Percentiles rank a stretch among this genome's conserved stretches.
Evolutionary conservation across 2,797 vertebrate genomes (phyloP).

Genomic region (Malurus leucopterus): DNA sequence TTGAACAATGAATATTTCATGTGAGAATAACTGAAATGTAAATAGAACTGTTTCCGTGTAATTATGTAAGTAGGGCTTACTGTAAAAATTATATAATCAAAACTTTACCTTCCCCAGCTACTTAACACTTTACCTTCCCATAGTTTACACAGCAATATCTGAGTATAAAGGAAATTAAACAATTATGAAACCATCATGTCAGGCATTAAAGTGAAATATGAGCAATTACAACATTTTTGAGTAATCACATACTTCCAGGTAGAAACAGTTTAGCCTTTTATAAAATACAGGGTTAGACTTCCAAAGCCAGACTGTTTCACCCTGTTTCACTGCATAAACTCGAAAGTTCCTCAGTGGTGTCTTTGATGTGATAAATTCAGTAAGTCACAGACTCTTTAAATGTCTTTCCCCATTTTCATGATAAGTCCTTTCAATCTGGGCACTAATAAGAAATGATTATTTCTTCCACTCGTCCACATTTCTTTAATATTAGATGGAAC

Average conservation of each 20-base stretch:
- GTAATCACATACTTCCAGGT: neutral
- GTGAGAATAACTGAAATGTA: neutral
- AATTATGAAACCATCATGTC: neutral
- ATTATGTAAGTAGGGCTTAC: neutral
- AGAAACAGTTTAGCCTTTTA: neutral
- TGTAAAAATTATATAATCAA: neutral
- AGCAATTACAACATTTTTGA: neutral
- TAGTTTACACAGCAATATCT: neutral
- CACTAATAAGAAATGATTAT: neutral
- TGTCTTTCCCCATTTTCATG: neutral
- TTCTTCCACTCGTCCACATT: neutral
- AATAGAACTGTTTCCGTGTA: neutral
- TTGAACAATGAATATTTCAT: neutral
- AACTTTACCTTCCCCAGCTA: neutral
- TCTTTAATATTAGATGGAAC: slow-evolving; percentile 7
- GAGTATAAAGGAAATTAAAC: neutral
- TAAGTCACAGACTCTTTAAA: neutral
- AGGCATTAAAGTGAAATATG: neutral
- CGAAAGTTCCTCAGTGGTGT: neutral
- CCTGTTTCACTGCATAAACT: neutral
- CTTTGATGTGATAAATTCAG: neutral
- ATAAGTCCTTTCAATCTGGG: neutral
- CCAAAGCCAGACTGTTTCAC: neutral
- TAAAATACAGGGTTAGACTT: neutral
- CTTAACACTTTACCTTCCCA: neutral